Percentiles rank a stretch among this genome's conserved stretches.
Evolutionary conservation across 92 coral and sea anemone genomes (phyloP).

Genomic region (Bergia puertoricense): DNA sequence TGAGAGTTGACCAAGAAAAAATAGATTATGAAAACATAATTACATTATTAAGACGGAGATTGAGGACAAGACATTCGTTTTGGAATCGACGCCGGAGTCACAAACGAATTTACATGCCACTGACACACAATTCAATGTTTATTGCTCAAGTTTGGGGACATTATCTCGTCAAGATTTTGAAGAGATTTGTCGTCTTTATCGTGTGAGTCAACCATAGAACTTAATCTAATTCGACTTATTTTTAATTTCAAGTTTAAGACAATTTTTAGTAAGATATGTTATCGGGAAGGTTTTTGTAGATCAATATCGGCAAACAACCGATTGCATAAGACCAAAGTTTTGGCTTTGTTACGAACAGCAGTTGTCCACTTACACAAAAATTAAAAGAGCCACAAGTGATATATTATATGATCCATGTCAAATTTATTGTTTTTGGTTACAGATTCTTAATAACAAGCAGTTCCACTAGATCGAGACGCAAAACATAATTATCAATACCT

Average conservation of each 20-base stretch:
- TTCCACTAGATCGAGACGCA: no score
- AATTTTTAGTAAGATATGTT: neutral
- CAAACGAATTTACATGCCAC: neutral
- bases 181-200: neutral
- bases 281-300: neutral
- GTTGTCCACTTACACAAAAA: neutral
- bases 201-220: neutral
- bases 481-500: no score
- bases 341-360: constrained; percentile 6
- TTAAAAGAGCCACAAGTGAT: no score
- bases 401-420: no score
- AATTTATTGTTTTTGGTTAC: no score
- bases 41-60: neutral
- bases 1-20: neutral
- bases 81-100: neutral
- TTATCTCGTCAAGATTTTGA: neutral
- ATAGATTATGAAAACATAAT: constrained; percentile 13
- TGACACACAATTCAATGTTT: neutral
- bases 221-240: neutral
- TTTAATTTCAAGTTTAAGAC: neutral
- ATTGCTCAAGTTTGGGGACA: neutral
- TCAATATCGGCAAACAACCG: neutral
- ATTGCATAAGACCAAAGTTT: neutral
- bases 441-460: no score
- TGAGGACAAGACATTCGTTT: neutral